These are phyloP conservation scores for Dicranocentrus wangi DNA, from an alignment of 2,888 invertebrate genomes.

Conservation along the genomic window DNA sequence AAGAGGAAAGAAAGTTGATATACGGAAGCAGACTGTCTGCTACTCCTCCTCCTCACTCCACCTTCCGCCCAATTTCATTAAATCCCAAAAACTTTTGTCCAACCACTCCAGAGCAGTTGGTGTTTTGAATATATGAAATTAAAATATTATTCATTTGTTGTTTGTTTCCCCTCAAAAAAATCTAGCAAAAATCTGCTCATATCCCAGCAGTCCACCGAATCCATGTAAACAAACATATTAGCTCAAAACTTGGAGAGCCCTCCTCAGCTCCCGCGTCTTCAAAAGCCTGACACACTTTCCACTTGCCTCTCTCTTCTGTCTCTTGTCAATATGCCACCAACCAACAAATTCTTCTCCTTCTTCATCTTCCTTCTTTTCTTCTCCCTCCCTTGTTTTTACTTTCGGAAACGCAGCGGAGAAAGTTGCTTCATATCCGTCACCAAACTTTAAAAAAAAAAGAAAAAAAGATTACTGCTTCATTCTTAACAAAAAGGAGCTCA, in stretches of 20 bases:
- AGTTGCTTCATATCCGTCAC: conserved; percentile 53
- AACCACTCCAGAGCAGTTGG: neutral
- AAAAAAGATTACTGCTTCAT: conserved; percentile 44
- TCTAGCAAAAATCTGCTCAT: too few relatives aligned
- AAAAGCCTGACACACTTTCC: neutral
- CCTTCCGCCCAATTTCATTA: neutral
- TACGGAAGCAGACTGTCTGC: neutral
- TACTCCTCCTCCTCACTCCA: neutral
- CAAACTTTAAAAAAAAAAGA: conserved; percentile 36
- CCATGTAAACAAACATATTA: too few relatives aligned
- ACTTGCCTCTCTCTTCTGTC: neutral
- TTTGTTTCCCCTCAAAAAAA: too few relatives aligned
- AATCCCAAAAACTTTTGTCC: neutral
- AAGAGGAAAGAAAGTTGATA: neutral
- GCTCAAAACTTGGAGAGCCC: too few relatives aligned
- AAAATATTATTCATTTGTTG: too few relatives aligned
- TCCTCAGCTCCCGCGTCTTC: too few relatives aligned
- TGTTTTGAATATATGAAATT: too few relatives aligned
- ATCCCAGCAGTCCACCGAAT: too few relatives aligned
- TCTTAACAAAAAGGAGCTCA: conserved; percentile 27
- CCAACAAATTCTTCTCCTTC: neutral
- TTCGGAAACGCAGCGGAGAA: conserved; percentile 5
- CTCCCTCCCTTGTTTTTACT: conserved; percentile 8
- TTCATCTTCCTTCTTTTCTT: neutral
- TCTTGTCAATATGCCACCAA: neutral